Evolutionary conservation across 2,797 vertebrate genomes (phyloP).

Genomic region (Chaunax sp.): DNA sequence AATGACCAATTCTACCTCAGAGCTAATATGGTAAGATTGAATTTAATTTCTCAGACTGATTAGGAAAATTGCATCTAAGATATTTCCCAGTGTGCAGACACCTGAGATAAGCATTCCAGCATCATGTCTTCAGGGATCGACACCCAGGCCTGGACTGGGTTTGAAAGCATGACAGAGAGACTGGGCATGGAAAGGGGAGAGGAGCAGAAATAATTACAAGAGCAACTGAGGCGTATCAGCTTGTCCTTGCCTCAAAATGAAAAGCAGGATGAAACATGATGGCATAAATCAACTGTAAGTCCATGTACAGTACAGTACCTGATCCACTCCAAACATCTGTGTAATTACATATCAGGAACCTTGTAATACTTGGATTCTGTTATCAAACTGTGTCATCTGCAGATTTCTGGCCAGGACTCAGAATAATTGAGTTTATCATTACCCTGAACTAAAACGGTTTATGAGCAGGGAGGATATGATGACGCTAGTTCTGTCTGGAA

Average conservation of each 20-base stretch:
- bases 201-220: conserved; percentile 84
- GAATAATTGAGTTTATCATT: conserved; percentile 62
- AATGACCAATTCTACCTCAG: conserved; percentile 61
- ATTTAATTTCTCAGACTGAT: conserved; percentile 73
- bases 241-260: conserved; percentile 77
- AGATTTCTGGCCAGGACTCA: conserved; percentile 34
- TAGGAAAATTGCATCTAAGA: conserved; percentile 70
- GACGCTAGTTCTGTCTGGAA: conserved; percentile 13
- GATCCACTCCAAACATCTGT: conserved; percentile 72
- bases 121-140: conserved; percentile 73
- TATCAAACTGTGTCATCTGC: conserved; percentile 54
- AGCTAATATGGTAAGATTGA: conserved; percentile 69
- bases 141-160: conserved; percentile 59
- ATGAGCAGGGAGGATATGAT: conserved; percentile 17
- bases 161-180: conserved; percentile 64
- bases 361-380: conserved; percentile 54
- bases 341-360: conserved; percentile 69
- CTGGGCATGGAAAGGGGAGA: conserved; percentile 72
- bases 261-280: conserved; percentile 75
- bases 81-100: conserved; percentile 49
- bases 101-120: conserved; percentile 60
- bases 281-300: conserved; percentile 70
- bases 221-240: conserved; percentile 79
- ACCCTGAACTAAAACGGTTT: conserved; percentile 34
- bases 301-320: conserved; percentile 61